Base-by-base conservation (phyloP, 1,140 invertebrate genomes). In the Cydia pomonella region DNA sequence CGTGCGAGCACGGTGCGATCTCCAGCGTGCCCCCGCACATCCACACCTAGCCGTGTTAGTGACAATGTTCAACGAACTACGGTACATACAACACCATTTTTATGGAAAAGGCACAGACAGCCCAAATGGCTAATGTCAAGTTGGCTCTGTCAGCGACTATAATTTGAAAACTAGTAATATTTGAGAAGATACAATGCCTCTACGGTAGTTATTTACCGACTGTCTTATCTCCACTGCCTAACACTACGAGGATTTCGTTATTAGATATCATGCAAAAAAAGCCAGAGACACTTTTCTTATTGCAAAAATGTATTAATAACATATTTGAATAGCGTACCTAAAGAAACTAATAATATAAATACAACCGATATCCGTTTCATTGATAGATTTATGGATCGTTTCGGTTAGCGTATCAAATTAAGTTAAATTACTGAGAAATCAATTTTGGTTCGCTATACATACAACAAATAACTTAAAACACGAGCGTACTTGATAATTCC, bases 1-100 rank as follows among this genome's bases (percentile, higher is more conserved):
- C 98, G 93, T 97, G 97, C 80, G 97, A 98, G 93, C 97, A 98
- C 82, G 97, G 97, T 80, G 96, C 95, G 83, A 98, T 98, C 94
- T 98, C 97, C 93, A 98, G 94, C 76, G 95, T 95, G 81, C 98
- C 98, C 84, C 98, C 98, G 95, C 98, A 99, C 97, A 98, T 98
- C 98, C 98, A 99, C 89, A 98, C 97, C 97, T 98, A 94, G 88
- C 92, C 91, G 75, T 76, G 75, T 75, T 77, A 74, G 73, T 59
- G 27, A 74, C 76, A 73, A 72, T 23, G 53, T 69, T 18, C 27
- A 76, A 76, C 27, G 64, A 18, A 69, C 29, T 29, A 73, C 71
- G 23, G 47, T 50, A 18, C 47, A 50, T 50, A 50, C 1, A 18
- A 50, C 47, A 16, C 41, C 16, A 12, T 3, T 50, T n/a, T 6